These are phyloP conservation scores for Drosophila mimetica DNA, from an alignment of 2,888 invertebrate species.

Conservation along the genomic window DNA sequence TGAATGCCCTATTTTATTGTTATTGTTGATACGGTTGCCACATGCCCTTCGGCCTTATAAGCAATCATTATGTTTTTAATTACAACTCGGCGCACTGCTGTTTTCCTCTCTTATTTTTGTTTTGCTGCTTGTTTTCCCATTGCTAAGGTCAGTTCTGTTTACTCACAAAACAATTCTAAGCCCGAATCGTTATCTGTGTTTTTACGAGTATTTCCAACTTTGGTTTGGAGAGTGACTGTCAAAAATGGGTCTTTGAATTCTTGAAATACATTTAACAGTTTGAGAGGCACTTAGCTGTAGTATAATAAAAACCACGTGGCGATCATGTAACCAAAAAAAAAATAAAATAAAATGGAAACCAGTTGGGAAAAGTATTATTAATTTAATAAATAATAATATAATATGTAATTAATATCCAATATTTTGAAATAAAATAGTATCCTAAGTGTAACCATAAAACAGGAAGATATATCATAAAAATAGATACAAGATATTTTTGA, in stretches of 20 bases:
- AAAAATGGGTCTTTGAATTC: neutral
- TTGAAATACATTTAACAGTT: conserved; percentile 5
- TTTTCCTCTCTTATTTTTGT: conserved; percentile 8
- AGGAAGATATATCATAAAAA: too few relatives aligned
- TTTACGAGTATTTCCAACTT: conserved; percentile 6
- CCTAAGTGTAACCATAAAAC: too few relatives aligned
- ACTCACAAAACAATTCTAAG: conserved; percentile 4
- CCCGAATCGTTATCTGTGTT: neutral
- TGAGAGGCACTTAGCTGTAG: neutral
- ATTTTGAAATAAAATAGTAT: too few relatives aligned
- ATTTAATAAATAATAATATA: too few relatives aligned
- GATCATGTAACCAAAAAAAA: neutral
- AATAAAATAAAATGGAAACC: neutral
- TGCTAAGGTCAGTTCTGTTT: conserved; percentile 48
- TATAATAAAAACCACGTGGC: conserved; percentile 6
- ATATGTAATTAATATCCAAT: too few relatives aligned
- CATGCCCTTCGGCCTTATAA: conserved; percentile 31
- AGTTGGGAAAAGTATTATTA: neutral
- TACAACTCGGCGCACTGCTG: conserved; percentile 17
- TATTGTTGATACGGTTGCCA: conserved; percentile 4
- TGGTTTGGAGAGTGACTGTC: conserved; percentile 13
- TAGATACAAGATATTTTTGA: too few relatives aligned
- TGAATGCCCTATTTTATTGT: conserved; percentile 13
- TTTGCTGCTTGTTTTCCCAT: conserved; percentile 10
- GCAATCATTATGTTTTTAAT: conserved; percentile 20